Base-by-base conservation (phyloP, 2,113 vertebrate species). In the Nothobranchius kuhntae region DNA sequence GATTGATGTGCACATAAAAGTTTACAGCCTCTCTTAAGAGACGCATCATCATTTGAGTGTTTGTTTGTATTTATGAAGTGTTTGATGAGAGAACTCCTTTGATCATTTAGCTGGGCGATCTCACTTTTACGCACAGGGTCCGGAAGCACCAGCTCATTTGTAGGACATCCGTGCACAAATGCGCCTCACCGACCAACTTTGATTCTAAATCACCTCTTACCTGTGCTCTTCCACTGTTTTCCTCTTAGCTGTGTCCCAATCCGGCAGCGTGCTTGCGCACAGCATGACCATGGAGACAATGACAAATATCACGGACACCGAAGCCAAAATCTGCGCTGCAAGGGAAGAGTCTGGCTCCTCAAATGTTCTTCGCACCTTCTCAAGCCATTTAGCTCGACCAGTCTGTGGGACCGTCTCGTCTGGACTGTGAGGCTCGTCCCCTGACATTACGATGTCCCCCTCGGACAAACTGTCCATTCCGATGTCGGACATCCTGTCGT, bases 231-330 rank as follows among this genome's bases (percentile, higher is more conserved):
- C 97, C 90, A 95, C 88, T 61, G 94, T 95, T 81, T 91, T 95
- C 82, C 94, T 95, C 90, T 98, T 96, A 38, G 96, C 95, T 11
- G 94, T 94, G 74, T 98, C 95, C 98, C 98, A 98, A 87, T 99
- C 96, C 6, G 98, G 98, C 80, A 99, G 88, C 2, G 98, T 99
- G 92, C 98, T 98, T 51, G 96, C 96, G 61, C 98, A 99, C 78
- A 99, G 89, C 85, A 99, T 96, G 65, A 98, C 93, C 98, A 99
- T 98, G 68, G 98, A 99, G 77, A 98, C 90, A 30, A 99, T 95
- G 67, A 99, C 97, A 81, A 99, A 99, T 53, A 99, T 92, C 53
- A 99, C 94, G 7, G 98, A 99, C 73, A 99, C 93, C 15, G 93
- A 94, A 52, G 98, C 98, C 88, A 99, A 85, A 68, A 99, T 91